Evolutionary conservation across 2,888 invertebrate species (phyloP).

Genomic region (Catotricha subobsoleta): DNA sequence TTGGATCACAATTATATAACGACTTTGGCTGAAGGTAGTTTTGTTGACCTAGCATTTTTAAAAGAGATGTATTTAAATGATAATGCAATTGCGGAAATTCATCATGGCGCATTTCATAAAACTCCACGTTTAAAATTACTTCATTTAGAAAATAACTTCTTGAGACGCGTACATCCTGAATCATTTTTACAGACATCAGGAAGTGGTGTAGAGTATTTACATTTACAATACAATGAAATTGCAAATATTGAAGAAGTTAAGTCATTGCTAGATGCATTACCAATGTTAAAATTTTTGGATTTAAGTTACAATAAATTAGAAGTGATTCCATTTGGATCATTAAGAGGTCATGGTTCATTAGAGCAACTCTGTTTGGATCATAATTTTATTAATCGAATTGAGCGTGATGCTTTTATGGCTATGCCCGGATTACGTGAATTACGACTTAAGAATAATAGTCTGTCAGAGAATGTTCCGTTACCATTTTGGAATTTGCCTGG

Average conservation of each 20-base stretch:
- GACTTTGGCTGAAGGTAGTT: constrained; percentile 54
- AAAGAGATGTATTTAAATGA: constrained; percentile 48
- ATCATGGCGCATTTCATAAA: constrained; percentile 64
- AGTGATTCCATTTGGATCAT: constrained; percentile 57
- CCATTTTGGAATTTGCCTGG: constrained; percentile 75
- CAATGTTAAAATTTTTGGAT: constrained; percentile 58
- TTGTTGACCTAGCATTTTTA: constrained; percentile 56
- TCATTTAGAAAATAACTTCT: constrained; percentile 58
- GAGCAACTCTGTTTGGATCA: constrained; percentile 66
- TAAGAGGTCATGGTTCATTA: constrained; percentile 61
- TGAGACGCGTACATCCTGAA: constrained; percentile 62
- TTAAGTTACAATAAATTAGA: constrained; percentile 59
- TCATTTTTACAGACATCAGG: constrained; percentile 59
- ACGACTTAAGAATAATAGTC: constrained; percentile 64
- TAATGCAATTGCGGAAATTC: constrained; percentile 56
- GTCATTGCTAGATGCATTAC: constrained; percentile 57
- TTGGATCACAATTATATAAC: constrained; percentile 55
- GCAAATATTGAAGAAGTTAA: constrained; percentile 55
- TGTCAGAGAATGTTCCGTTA: constrained; percentile 50
- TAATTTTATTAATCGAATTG: constrained; percentile 55
- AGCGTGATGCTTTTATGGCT: constrained; percentile 61
- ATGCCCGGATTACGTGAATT: constrained; percentile 71
- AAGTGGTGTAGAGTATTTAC: constrained; percentile 58
- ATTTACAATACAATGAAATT: constrained; percentile 57
- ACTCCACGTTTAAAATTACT: constrained; percentile 53